phyloP scores from a whole-genome alignment of 1,140 invertebrate genomes.

The Bombus consobrinus region DNA sequence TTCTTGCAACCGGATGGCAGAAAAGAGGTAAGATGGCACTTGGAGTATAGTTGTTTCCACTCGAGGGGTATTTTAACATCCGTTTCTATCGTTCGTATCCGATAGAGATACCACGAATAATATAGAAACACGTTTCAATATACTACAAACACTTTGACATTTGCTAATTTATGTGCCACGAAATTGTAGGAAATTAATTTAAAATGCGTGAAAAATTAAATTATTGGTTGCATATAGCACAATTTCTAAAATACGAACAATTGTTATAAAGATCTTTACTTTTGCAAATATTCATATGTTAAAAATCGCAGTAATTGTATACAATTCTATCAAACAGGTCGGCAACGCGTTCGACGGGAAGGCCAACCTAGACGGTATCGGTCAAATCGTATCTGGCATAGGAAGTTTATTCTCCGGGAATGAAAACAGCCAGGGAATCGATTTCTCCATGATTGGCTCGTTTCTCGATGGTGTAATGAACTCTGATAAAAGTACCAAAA shows the following conservation, averaged over 20 bases:
- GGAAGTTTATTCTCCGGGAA: slow-evolving; percentile 80
- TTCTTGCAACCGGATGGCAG: slow-evolving; percentile 75
- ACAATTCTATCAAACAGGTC: slow-evolving; percentile 11
- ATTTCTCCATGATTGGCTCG: slow-evolving; percentile 83
- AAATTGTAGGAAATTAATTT: too few relatives aligned
- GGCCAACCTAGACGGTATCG: slow-evolving; percentile 61
- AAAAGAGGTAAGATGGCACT: slow-evolving; percentile 67
- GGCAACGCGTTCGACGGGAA: slow-evolving; percentile 66
- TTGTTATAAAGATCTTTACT: too few relatives aligned
- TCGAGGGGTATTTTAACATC: background rate
- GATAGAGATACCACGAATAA: too few relatives aligned
- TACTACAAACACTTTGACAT: too few relatives aligned
- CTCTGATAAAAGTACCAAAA: slow-evolving; percentile 65
- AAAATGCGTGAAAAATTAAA: too few relatives aligned
- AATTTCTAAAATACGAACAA: too few relatives aligned
- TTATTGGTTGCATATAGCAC: too few relatives aligned
- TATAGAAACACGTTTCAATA: too few relatives aligned
- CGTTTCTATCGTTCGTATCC: too few relatives aligned
- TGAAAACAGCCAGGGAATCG: slow-evolving; percentile 83
- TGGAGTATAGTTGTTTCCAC: too few relatives aligned
- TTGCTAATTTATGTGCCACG: too few relatives aligned
- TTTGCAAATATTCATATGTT: background rate
- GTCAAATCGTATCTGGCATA: slow-evolving; percentile 79
- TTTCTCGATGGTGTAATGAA: slow-evolving; percentile 80
- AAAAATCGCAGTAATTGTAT: background rate